Evolutionary conservation across 2,113 vertebrate genomes (phyloP).

Genomic region (Tachysurus fulvidraco): DNA sequence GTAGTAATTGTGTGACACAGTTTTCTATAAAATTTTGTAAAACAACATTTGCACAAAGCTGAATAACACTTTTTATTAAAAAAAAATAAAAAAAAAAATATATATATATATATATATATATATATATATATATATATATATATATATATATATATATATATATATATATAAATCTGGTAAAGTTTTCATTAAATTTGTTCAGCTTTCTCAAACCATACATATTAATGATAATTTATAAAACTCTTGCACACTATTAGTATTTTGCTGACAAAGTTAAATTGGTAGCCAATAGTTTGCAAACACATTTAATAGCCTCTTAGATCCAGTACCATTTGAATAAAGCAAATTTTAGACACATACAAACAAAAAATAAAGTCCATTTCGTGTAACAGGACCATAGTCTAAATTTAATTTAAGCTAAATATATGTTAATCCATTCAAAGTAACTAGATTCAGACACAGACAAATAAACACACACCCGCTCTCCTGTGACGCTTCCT

Average conservation of each 20-base stretch:
- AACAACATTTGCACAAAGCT: no score
- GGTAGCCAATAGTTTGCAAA: background rate
- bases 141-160: no score
- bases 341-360: background rate
- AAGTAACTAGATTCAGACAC: background rate
- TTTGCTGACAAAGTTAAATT: background rate
- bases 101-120: no score
- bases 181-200: background rate
- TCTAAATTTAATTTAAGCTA: background rate
- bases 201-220: background rate
- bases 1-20: background rate
- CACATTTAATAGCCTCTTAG: background rate
- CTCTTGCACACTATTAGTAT: background rate
- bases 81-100: no score
- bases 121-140: no score
- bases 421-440: background rate
- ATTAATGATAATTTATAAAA: background rate
- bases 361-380: background rate
- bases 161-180: no score
- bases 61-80: no score
- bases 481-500: background rate
- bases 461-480: slow-evolving; percentile 1
- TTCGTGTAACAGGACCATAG: background rate
- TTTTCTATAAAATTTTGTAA: background rate
- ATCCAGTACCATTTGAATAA: background rate